Percentiles rank a stretch among this genome's conserved stretches.
Evolutionary conservation across 1,140 invertebrate species (phyloP).

Genomic region (Drosophila suzukii): DNA sequence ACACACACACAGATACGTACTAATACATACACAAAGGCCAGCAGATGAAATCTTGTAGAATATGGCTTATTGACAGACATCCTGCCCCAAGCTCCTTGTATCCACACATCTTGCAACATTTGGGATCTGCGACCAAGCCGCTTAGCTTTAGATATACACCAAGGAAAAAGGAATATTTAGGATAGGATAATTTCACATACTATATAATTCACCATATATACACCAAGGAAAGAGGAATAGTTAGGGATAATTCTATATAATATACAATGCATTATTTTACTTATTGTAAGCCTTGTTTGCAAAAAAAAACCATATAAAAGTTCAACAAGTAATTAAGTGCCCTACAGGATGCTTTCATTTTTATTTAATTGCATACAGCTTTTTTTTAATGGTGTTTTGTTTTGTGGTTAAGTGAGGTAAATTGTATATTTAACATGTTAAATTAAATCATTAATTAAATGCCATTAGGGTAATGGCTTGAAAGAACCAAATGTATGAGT

Average conservation of each 20-base stretch:
- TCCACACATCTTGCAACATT: not conserved
- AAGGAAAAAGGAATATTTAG: not conserved
- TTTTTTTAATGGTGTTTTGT: not conserved
- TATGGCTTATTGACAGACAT: constrained; percentile 51
- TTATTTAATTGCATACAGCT: not conserved
- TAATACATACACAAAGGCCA: not conserved
- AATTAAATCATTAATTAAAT: too few species aligned
- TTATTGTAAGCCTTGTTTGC: too few species aligned
- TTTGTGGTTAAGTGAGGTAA: not conserved
- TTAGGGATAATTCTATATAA: not conserved
- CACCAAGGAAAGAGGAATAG: too few species aligned
- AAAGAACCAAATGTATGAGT: too few species aligned
- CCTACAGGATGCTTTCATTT: not conserved
- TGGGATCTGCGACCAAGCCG: constrained; percentile 21
- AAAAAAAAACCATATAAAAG: too few species aligned
- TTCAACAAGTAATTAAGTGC: not conserved
- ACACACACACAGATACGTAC: constrained; percentile 35
- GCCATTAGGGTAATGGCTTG: too few species aligned
- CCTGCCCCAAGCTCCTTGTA: constrained; percentile 11
- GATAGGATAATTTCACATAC: not conserved
- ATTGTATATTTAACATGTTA: not conserved
- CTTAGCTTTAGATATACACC: constrained; percentile 37
- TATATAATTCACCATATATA: too few species aligned
- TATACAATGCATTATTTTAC: too few species aligned
- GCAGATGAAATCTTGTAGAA: constrained; percentile 45